Percentiles rank a stretch among this genome's conserved stretches.
Evolutionary conservation across 2,113 vertebrate species (phyloP).

Genomic region (Lophius piscatorius): DNA sequence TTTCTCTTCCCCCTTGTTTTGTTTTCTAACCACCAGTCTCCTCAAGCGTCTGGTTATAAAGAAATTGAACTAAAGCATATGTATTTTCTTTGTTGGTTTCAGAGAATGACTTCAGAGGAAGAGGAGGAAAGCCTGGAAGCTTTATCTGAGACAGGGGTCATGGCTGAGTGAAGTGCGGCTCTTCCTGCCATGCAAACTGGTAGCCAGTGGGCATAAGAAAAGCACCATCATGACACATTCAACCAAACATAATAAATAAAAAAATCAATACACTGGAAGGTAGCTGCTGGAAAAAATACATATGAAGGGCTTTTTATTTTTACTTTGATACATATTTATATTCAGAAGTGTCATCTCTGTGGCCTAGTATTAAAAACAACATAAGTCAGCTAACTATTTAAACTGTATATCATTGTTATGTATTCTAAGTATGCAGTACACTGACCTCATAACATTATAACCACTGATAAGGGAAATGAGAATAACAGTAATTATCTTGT

Average conservation of each 20-base stretch:
- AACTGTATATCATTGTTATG: no score
- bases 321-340: no score
- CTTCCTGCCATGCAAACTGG: slow-evolving; percentile 34
- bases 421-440: no score
- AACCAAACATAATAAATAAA: not conserved
- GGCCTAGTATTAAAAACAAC: no score
- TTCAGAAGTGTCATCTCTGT: no score
- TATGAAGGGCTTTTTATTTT: no score
- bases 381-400: no score
- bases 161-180: slow-evolving; percentile 47
- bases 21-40: not conserved
- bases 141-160: slow-evolving; percentile 50
- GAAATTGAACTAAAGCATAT: slow-evolving; percentile 16
- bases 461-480: no score
- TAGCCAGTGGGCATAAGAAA: slow-evolving; percentile 22
- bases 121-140: slow-evolving; percentile 40
- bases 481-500: no score
- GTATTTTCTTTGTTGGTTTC: slow-evolving; percentile 4
- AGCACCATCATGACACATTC: slow-evolving; percentile 22
- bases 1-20: not conserved
- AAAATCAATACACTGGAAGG: not conserved
- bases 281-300: no score
- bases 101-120: slow-evolving; percentile 29
- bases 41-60: slow-evolving; percentile 9
- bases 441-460: no score